Evolutionary conservation across 2,888 invertebrate genomes (phyloP), one percentile per base, ranked within the genome.

Genomic region (Cacoxenus indagator): DNA sequence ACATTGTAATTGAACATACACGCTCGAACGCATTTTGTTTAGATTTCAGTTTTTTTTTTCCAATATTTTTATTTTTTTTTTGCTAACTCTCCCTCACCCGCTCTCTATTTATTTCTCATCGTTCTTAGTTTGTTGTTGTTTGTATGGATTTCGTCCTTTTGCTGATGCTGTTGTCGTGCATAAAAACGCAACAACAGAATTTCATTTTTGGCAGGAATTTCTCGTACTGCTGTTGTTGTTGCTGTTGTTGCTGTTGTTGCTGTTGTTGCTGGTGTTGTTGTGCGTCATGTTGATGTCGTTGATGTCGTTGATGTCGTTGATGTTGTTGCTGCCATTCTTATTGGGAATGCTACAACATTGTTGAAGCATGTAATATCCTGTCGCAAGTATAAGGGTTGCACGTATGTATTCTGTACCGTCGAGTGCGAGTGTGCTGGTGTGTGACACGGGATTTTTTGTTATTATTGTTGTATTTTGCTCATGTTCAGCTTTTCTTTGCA

Each of bases 1-100:
- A 83, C 82, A 82, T 83, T 83, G 82, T 82, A 82, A 82, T 82
- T 82, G 82, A 82, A 83, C 82, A 78, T 80, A 82, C 83, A 82
- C 78, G 83, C 82, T 78, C 78, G 78, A 83, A 76, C 82, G 83
- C 81, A 82, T 82, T 82, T 80, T 82, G 80, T 81, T 81, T 81
- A 81, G 81, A 81, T 81, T 81, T 81, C 76, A 81, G 81, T 79
- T 79, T 80, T 74, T 71, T 68, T 11, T n/a, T 48, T 26, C 27
- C 29, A 24, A 27, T 64, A 51, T 54, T 70, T 29, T 66, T 55
- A 9, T 54, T 51, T 65, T 72, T 69, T 64, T 71, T 43, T 65
- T 51, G 54, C 4, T 65, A 29, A 27, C 37, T 65, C 11, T 29
- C n/a, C 48, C 19, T 67, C 57, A 72, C 70, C 72, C 75, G 68